phyloP scores from a whole-genome alignment of 1,140 invertebrate genomes.

The Drosophila sp. region DNA sequence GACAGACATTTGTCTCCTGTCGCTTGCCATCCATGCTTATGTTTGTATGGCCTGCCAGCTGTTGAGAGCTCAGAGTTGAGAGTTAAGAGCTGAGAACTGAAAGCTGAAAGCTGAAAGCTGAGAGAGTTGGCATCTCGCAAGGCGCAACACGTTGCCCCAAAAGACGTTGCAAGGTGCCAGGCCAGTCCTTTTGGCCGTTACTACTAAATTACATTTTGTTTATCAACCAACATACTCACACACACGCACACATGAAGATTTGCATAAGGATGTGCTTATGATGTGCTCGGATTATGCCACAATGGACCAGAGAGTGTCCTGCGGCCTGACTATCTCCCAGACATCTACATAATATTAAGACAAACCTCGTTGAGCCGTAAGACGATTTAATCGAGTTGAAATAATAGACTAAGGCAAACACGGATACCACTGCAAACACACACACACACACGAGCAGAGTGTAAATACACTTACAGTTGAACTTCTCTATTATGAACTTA shows the following conservation, averaged over 20 bases:
- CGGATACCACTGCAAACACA: conserved; percentile 21
- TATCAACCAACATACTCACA: conserved; percentile 64
- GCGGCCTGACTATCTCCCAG: conserved; percentile 66
- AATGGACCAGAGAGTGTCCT: conserved; percentile 60
- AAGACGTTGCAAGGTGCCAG: conserved; percentile 68
- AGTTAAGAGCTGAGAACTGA: conserved; percentile 27
- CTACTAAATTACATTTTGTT: conserved; percentile 82
- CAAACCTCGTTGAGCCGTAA: conserved; percentile 81
- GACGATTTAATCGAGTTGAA: conserved; percentile 82
- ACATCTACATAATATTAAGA: conserved; percentile 83
- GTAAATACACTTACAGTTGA: conserved; percentile 26
- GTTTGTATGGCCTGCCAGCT: conserved; percentile 40
- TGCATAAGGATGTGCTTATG: conserved; percentile 83
- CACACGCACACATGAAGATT: conserved; percentile 51
- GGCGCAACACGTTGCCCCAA: conserved; percentile 77
- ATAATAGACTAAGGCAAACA: conserved; percentile 74
- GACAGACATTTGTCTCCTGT: conserved; percentile 24
- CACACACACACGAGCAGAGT: conserved; percentile 12
- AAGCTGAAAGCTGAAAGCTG: conserved; percentile 10
- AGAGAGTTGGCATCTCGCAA: conserved; percentile 49
- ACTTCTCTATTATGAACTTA: conserved; percentile 44
- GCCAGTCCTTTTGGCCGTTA: conserved; percentile 44
- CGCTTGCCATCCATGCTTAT: neutral
- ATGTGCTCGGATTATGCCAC: conserved; percentile 76
- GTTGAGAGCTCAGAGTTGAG: conserved; percentile 31